Evolutionary conservation across 2,888 invertebrate genomes (phyloP).

Genomic region (Branchipolynoe longqiensis): DNA sequence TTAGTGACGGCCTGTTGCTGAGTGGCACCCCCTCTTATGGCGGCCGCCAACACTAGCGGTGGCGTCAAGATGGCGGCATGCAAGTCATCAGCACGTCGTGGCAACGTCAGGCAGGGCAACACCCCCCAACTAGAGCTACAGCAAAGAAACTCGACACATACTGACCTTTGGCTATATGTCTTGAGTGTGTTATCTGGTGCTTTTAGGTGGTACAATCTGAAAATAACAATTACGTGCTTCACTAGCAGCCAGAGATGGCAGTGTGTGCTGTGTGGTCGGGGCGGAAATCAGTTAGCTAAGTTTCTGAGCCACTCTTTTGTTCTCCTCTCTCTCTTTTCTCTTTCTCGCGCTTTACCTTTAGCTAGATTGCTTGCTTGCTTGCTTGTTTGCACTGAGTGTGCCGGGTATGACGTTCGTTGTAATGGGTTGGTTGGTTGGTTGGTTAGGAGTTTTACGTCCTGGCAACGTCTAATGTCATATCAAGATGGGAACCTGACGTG

Average conservation of each 20-base stretch:
- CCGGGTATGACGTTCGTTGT: too few species aligned
- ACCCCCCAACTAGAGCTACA: conserved; percentile 47
- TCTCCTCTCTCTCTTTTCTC: too few species aligned
- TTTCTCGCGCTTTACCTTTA: too few species aligned
- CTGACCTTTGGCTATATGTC: conserved; percentile 47
- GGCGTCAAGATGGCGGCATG: conserved; percentile 37
- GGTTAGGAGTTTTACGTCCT: too few species aligned
- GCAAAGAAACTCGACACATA: conserved; percentile 29
- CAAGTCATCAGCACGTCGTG: not conserved
- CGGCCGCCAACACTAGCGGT: not conserved
- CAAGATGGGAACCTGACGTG: too few species aligned
- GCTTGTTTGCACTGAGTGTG: too few species aligned
- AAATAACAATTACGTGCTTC: conserved; percentile 27
- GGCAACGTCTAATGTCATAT: too few species aligned
- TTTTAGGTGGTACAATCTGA: conserved; percentile 51
- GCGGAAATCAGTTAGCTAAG: too few species aligned
- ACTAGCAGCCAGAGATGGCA: conserved; percentile 17
- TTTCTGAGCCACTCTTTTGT: too few species aligned
- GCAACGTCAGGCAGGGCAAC: conserved; percentile 20
- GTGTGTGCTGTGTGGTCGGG: not conserved
- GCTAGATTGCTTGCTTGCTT: too few species aligned
- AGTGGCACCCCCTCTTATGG: conserved; percentile 9
- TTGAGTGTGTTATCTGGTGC: conserved; percentile 43
- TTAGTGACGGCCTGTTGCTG: conserved; percentile 46
- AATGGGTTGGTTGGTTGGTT: too few species aligned